phyloP scores from a whole-genome alignment of 2,113 vertebrate species.

The Suricata suricatta region DNA sequence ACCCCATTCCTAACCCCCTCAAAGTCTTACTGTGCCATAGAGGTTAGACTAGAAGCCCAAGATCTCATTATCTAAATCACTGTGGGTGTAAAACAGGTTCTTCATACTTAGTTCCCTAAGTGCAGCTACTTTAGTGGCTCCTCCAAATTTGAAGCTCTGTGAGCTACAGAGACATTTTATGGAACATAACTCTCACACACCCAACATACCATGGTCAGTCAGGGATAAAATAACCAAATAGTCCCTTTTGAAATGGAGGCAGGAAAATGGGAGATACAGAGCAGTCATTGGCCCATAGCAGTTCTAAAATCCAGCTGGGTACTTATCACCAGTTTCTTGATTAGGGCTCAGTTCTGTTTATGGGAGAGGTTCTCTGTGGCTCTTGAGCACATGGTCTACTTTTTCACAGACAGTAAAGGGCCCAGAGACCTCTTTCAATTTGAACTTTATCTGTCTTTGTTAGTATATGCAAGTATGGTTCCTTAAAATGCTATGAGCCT shows the following conservation, averaged over 20 bases:
- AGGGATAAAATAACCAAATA: background rate
- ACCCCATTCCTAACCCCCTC: background rate
- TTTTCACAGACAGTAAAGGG: background rate
- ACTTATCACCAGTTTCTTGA: background rate
- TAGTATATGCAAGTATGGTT: background rate
- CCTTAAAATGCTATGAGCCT: background rate
- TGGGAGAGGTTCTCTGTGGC: background rate
- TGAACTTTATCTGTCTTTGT: background rate
- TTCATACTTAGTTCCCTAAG: background rate
- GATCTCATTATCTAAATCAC: background rate
- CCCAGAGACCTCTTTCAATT: background rate
- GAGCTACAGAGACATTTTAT: background rate
- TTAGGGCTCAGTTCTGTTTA: background rate
- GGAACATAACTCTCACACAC: background rate
- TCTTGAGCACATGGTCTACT: background rate
- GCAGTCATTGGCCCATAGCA: background rate
- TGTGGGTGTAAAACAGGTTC: background rate
- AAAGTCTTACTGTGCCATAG: background rate
- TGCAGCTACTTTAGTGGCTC: background rate
- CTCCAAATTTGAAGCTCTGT: background rate
- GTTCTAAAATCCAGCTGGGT: background rate
- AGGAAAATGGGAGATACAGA: background rate
- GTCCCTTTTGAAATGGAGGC: background rate
- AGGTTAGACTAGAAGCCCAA: background rate
- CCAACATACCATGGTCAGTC: background rate